Base-by-base conservation (phyloP, 2,888 invertebrate genomes). In the Plagodis pulveraria region DNA sequence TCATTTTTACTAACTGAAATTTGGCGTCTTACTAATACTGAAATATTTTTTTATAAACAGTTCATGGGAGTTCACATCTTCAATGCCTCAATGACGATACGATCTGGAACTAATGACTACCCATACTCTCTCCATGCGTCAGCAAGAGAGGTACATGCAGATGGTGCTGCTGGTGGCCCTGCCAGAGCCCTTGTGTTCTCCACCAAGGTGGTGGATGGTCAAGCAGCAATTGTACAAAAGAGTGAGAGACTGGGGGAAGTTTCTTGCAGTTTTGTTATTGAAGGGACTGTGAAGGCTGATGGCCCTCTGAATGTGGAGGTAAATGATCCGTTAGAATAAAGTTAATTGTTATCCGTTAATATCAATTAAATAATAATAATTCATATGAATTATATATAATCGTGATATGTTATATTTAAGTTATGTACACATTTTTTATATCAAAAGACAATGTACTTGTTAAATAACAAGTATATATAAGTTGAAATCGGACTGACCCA, bases 31-130 rank as follows among this genome's bases (percentile, higher is more conserved):
- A 4, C 38, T 38, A 8, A 38, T 8, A 6, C 11, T 4, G 0
- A 43, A 8, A 43, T 12, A 12, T 7, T 12, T 36, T 38, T 45
- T 32, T 45, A 10, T 45, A 5, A 22, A 32, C 83, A 97, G 96
- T 97, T 97, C 81, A 96, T 97, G 95, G 97, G 97, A 9, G 94
- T 97, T 22, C 96, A 97, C 78, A 94, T 97, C 55, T 96, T 96
- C 77, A 96, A 97, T 89, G 96, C 80, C 79, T 95, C 80, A 89
- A 94, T 87, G 0, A 86, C 73, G 2, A 73, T 89, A 12, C 71
- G 77, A 40, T 78, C 72, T 58, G 76, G 73, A 2, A 69, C 73
- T 88, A 92, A 94, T 58, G 94, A 94, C 12, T 95, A 94, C 32
- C 95, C 95, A 7, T 96, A 95, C 94, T 89, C 95, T 33, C 87